Base-by-base conservation (phyloP, 2,113 vertebrate species). In the Chamaetylas fuelleborni region DNA sequence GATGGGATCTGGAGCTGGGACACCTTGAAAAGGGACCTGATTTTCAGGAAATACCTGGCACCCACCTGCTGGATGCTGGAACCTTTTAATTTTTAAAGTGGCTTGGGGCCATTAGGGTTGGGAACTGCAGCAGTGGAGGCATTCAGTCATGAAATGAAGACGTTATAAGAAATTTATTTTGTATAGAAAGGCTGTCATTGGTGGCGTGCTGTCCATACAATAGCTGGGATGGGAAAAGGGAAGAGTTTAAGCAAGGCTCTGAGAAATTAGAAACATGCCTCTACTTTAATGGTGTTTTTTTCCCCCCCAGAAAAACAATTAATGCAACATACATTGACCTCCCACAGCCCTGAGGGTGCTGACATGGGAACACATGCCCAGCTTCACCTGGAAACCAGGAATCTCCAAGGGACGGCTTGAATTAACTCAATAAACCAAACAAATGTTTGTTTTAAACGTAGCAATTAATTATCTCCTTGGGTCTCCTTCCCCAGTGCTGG, bases 371-470 rank as follows among this genome's bases (percentile, higher is more conserved):
- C 60, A 40, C 58, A 45, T 5, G 45, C 56, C 76, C 76, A 66
- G 72, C 90, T 67, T 96, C 86, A 97, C 96, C 95, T 97, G 94
- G 91, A 88, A 83, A 74, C 24, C 79, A 83, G 76, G 72, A 57
- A 90, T 78, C 67, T 73, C 45, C 19, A 18, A 33, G 5, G 10
- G 51, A 51, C 3, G 47, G 67, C 72, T 88, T 4, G 43, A 71
- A 79, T 92, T 74, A 86, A 88, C 57, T 45, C 95, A 78, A 93
- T 74, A 36, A 90, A 90, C 60, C 88, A 93, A 92, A 86, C 85
- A 74, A 94, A 95, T 92, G 88, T 93, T 93, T 93, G 93, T 90
- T 96, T 96, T 88, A 88, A 94, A 86, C 2, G 15, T 23, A 88
- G 65, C 76, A 56, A 66, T 94, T 83, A 90, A 95, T 92, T 94